phyloP scores from a whole-genome alignment of 2,113 vertebrate species.

The Cavia aperea region DNA sequence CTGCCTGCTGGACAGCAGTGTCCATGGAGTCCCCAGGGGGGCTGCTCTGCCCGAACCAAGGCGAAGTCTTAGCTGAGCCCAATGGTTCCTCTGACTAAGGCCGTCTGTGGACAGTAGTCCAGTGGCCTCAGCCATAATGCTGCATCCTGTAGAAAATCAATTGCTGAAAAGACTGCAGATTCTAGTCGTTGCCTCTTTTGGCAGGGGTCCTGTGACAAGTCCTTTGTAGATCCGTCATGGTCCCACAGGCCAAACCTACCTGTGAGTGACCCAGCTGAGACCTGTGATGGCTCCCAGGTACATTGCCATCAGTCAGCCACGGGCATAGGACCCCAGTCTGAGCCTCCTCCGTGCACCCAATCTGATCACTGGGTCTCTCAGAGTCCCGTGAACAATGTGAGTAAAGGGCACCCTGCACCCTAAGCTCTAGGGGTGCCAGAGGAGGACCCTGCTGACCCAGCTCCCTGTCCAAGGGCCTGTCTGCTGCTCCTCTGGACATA shows the following conservation, averaged over 20 bases:
- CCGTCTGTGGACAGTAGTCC: not conserved
- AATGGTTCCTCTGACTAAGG: not conserved
- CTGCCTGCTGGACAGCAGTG: not conserved
- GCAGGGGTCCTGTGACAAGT: not conserved
- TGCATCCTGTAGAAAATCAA: accelerated
- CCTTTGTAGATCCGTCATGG: too few relatives aligned
- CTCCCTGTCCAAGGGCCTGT: not conserved
- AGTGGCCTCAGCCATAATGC: accelerated
- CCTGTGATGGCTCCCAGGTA: accelerated
- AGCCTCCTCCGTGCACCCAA: accelerated
- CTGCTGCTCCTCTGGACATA: accelerated
- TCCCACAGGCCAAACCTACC: not conserved
- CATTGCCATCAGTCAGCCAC: accelerated
- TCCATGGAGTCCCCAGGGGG: accelerated
- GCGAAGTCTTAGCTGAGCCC: accelerated
- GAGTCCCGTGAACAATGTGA: accelerated
- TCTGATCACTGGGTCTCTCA: too few relatives aligned
- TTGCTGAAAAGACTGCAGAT: accelerated
- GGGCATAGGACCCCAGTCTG: accelerated
- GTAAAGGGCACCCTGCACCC: accelerated
- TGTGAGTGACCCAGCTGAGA: not conserved
- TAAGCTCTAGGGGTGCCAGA: accelerated
- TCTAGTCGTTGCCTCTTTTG: not conserved
- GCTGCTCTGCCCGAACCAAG: accelerated
- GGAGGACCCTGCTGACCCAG: accelerated